A percentile compares a stretch with the other conserved stretches of the same genome.
Conservation (phyloP, 2,888 invertebrate species). For the Diaperis boleti region DNA sequence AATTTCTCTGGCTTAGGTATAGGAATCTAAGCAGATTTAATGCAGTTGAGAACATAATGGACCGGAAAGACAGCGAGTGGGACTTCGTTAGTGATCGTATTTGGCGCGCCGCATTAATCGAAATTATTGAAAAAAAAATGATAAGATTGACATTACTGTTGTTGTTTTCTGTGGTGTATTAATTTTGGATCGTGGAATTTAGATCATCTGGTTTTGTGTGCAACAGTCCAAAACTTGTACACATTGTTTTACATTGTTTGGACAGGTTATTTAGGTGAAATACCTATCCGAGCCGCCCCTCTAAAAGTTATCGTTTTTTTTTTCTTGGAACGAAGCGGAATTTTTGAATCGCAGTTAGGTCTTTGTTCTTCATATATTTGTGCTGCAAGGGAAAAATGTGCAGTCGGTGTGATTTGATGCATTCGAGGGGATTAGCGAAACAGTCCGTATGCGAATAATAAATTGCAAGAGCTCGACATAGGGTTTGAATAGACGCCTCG, state of each 20-base stretch:
- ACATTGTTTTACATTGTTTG: no score
- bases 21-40: slow-evolving; percentile 24
- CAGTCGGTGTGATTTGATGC: slow-evolving; percentile 31
- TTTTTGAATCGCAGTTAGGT: slow-evolving; percentile 9
- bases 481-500: slow-evolving; percentile 16
- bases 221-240: no score
- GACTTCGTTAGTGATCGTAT: slow-evolving; percentile 23
- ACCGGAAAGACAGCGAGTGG: slow-evolving; percentile 8
- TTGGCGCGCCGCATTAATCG: slow-evolving; percentile 26
- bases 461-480: slow-evolving; percentile 19
- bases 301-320: no score
- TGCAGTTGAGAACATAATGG: slow-evolving; percentile 27
- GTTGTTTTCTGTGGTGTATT: no score
- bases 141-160: no score
- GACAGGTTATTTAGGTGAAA: no score
- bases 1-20: slow-evolving; percentile 12
- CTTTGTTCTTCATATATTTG: slow-evolving; percentile 16
- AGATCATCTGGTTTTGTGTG: no score
- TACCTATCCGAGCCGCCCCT: no score
- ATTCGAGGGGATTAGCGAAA: slow-evolving; percentile 29
- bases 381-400: slow-evolving; percentile 14
- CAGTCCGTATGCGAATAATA: slow-evolving; percentile 24
- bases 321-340: slow-evolving; percentile 16
- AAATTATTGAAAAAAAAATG: no score
- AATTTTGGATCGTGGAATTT: no score